Base-by-base conservation (phyloP, 2,888 invertebrate genomes). In the Onthophagus sagittarius region DNA sequence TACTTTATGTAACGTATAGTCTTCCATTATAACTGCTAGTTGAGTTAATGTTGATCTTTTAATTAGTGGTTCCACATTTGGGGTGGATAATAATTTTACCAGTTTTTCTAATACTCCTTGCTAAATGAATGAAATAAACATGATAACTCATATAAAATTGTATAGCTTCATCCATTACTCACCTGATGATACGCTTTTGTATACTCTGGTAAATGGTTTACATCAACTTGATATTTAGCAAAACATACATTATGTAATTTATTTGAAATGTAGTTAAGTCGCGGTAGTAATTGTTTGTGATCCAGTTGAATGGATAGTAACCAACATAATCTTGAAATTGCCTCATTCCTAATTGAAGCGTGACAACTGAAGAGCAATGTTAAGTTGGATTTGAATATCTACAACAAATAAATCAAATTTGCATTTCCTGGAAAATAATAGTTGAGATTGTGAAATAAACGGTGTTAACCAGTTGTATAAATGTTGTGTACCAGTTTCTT, bases 1-100 rank as follows among this genome's bases (percentile, higher is more conserved):
- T 0, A 87, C 81, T 32, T 88, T 88, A 77, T 92, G 92, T 53
- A 90, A 79, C 15, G 89, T 87, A 63, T 85, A 86, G 79, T 92
- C 91, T 9, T 91, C 88, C 81, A 91, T 82, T 88, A 92, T 89
- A 0, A 91, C 90, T 23, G 90, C 88, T 15, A 92, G 84, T 84
- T 93, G 92, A 74, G 91, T 90, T 73, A 92, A 83, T 39, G 91
- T 91, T 69, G 91, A 91, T 78, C 91, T 88, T 5, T 90, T 87
- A 71, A 93, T 85, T n/a, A 90, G 89, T 0, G 92, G 90, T 78
- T 92, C 92, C 11, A 91, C 78, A 71, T 81, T 80, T 15, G 76
- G 71, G 0, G 84, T 81, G 65, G 79, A 80, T 33, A 87, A 78
- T 1, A 87, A 77, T 67, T 87, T 86, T 33, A 87, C 63, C 1